A percentile compares a stretch with the other conserved stretches of the same genome.
These are phyloP conservation scores for Misgurnus mizolepis DNA, from an alignment of 2,113 vertebrate genomes.

Conservation along the genomic window DNA sequence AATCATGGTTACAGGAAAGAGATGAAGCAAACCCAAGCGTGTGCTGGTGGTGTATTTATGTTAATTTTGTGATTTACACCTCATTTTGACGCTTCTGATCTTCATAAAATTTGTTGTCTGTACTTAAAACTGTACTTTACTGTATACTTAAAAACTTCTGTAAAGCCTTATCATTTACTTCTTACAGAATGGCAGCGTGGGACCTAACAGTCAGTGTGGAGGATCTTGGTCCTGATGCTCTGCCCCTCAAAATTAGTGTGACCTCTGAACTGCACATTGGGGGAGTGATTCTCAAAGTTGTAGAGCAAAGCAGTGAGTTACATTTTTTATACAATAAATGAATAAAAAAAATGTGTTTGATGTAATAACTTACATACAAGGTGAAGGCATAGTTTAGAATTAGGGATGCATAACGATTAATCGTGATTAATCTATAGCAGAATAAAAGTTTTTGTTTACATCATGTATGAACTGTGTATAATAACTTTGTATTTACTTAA, in stretches of 20 bases:
- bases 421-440: no score
- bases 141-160: not conserved
- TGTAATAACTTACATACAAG: no score
- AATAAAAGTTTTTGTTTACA: no score
- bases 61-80: constrained; percentile 51
- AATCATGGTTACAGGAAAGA: constrained; percentile 18
- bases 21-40: not conserved
- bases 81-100: not conserved
- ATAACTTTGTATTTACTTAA: no score
- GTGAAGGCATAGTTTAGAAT: no score
- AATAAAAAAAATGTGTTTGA: no score
- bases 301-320: constrained; percentile 82
- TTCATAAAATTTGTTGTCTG: not conserved
- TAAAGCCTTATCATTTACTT: no score
- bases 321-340: not conserved
- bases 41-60: constrained; percentile 4
- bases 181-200: constrained; percentile 78
- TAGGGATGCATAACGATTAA: no score
- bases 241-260: constrained; percentile 81
- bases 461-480: no score
- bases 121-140: not conserved
- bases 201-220: constrained; percentile 84
- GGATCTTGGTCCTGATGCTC: constrained; percentile 76
- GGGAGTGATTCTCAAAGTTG: constrained; percentile 85
- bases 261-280: constrained; percentile 86